Percentiles rank a stretch among this genome's conserved stretches.
phyloP scores from a whole-genome alignment of 2,888 invertebrate species.

The Rapana venosa region DNA sequence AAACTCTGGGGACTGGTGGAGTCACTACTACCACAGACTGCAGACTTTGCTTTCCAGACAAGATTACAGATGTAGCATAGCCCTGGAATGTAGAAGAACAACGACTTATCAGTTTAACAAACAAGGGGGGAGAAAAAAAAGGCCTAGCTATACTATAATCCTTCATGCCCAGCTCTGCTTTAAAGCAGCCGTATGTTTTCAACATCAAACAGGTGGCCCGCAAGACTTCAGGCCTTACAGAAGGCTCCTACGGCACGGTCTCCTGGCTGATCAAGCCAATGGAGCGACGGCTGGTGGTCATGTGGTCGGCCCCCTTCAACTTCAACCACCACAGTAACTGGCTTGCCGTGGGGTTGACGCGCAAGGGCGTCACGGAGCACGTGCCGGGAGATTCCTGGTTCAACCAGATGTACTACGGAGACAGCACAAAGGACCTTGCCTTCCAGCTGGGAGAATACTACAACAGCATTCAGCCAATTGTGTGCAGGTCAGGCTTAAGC shows the following conservation, averaged over 20 bases:
- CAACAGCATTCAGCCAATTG: neutral
- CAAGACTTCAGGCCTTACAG: neutral
- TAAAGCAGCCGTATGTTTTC: no score
- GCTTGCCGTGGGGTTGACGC: slow-evolving; percentile 47
- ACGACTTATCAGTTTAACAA: no score
- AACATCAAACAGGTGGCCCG: neutral
- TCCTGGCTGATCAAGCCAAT: slow-evolving; percentile 47
- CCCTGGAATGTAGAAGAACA: no score
- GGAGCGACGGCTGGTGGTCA: slow-evolving; percentile 46
- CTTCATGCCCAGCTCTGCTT: no score
- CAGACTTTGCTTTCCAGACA: no score
- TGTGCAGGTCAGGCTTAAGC: neutral
- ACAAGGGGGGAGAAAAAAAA: no score
- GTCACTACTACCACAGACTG: no score
- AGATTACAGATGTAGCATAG: no score
- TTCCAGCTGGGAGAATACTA: slow-evolving; percentile 24
- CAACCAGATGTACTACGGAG: slow-evolving; percentile 46
- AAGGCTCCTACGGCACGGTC: slow-evolving; percentile 44
- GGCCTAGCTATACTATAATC: no score
- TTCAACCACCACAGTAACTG: slow-evolving; percentile 47
- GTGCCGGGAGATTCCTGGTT: slow-evolving; percentile 32
- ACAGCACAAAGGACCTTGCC: neutral
- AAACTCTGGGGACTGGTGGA: no score
- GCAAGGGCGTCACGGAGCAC: slow-evolving; percentile 2
- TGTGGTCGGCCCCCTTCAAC: slow-evolving; percentile 52